Evolutionary conservation across 2,888 invertebrate genomes (phyloP), one percentile per base, ranked within the genome.

Genomic region (Epirrhoe alternata): DNA sequence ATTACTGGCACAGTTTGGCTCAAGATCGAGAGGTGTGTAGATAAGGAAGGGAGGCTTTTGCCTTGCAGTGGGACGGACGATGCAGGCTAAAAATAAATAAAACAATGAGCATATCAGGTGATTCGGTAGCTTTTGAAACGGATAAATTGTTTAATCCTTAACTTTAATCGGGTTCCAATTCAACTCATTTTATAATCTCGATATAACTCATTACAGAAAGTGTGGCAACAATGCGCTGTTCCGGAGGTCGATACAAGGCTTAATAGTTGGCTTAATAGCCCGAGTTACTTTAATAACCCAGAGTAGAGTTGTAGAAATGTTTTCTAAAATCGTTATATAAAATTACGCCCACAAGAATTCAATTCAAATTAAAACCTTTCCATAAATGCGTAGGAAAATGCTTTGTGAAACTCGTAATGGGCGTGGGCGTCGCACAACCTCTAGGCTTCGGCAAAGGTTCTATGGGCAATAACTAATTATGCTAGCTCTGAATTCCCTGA

Each of bases 351-450:
- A 1, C 47, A 42, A 50, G 17, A 38, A 6, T 55, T 10, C 50
- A 14, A 30, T 24, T 30, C 17, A 31, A 42, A 33, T 6, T 12
- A 53, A 47, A 38, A 16, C 7, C 6, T 49, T 49, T 49, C 24
- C 12, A 33, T 10, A 16, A 33, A 49, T 33, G n/a, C 17, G 10
- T 38, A 54, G 38, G 54, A 38, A 54, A 38, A 54, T 38, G 16
- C 12, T 12, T 42, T 10, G 10, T 42, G 12, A 35, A 8, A 7
- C 35, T 35, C 10, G 35, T 8, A 8, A 35, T 35, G 35, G 10
- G 35, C 8, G 52, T 42, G 16, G 60, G 60, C 45, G 45, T 53
- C 52, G 1, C 24, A 10, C 16, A 42, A 60, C 8, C 30, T 60
- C 17, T 51, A 51, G 14, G 14, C 38, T 42, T 33, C 35, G 35